These are phyloP conservation scores for Standfussiana lucernea DNA, from an alignment of 2,888 invertebrate genomes.

Conservation along the genomic window DNA sequence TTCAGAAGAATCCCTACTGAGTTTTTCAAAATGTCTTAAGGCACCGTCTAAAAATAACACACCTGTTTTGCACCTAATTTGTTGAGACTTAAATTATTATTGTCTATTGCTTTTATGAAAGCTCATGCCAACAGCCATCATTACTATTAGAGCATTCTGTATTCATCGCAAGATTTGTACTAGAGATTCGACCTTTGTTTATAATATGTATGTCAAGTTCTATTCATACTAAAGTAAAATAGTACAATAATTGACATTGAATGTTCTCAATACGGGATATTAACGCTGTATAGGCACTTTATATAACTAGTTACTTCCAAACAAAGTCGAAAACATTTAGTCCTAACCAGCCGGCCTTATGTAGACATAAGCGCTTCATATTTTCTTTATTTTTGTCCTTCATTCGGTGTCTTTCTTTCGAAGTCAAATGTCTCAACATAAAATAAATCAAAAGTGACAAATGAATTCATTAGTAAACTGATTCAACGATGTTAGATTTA, in stretches of 20 bases:
- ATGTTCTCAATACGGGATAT: conserved; percentile 8
- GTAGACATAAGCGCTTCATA: neutral
- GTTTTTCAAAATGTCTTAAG: neutral
- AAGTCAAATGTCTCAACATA: no score
- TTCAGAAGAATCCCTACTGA: neutral
- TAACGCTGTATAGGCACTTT: neutral
- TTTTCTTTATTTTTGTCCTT: neutral
- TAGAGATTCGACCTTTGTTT: neutral
- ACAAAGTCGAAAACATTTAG: neutral
- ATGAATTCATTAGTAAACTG: no score
- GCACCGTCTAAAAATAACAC: no score
- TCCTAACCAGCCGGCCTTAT: neutral
- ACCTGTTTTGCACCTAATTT: neutral
- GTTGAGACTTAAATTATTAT: no score
- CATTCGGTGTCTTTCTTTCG: neutral
- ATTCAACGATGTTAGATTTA: no score
- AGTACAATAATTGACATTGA: conserved; percentile 7
- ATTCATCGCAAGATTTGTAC: neutral
- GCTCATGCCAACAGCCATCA: neutral
- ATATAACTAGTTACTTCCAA: neutral
- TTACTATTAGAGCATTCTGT: neutral
- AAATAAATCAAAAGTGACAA: no score
- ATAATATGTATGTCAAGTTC: neutral
- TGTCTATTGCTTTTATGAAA: neutral
- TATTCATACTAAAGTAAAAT: conserved; percentile 7